phyloP scores from a whole-genome alignment of 2,797 vertebrate species.

The Labeo calbasu region DNA sequence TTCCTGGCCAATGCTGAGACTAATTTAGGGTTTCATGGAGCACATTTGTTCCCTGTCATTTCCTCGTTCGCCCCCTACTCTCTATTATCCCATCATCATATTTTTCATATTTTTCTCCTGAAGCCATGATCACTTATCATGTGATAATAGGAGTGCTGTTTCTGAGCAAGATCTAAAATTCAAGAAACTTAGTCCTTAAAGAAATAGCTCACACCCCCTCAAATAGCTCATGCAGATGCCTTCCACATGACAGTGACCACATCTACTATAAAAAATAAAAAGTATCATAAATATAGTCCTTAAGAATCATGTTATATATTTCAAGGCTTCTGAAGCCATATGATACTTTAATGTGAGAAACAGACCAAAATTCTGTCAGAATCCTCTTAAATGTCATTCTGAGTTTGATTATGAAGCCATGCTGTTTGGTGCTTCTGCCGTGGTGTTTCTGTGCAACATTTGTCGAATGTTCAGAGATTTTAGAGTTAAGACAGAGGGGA shows the following conservation, averaged over 20 bases:
- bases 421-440: neutral
- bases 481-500: neutral
- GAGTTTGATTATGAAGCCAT: neutral
- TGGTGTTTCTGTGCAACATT: neutral
- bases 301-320: neutral
- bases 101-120: neutral
- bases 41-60: neutral
- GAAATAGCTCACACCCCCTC: neutral
- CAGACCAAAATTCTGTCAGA: neutral
- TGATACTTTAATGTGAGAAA: neutral
- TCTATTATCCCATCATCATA: neutral
- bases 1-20: neutral
- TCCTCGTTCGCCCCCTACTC: neutral
- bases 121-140: neutral
- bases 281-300: neutral
- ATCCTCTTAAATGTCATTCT: neutral
- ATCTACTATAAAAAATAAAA: neutral
- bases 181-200: neutral
- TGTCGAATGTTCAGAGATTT: neutral
- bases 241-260: neutral
- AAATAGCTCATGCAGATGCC: neutral
- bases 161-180: neutral
- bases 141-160: conserved; percentile 7
- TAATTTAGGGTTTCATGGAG: neutral
- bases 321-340: neutral